Percentiles rank a stretch among this genome's conserved stretches.
phyloP scores from a whole-genome alignment of 2,113 vertebrate genomes.

The Argyrosomus japonicus region DNA sequence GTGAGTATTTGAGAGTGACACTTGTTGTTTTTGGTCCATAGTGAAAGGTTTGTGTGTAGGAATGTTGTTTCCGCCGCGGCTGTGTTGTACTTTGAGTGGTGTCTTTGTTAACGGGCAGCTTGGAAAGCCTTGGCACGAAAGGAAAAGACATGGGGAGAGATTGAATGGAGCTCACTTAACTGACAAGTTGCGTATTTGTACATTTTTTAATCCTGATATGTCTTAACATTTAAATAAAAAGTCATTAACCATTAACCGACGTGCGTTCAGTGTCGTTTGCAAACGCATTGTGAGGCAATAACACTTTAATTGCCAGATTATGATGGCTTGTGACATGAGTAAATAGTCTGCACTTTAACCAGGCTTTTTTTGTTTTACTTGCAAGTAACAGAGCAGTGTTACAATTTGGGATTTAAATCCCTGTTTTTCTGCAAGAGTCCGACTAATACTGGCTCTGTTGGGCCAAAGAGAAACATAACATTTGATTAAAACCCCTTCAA shows the following conservation, averaged over 20 bases:
- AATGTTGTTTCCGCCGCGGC: neutral
- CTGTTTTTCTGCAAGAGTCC: neutral
- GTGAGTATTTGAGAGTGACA: constrained; percentile 79
- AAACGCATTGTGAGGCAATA: neutral
- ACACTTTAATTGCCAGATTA: constrained; percentile 10
- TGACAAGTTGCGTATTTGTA: constrained; percentile 13
- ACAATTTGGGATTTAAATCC: constrained; percentile 13
- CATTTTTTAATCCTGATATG: neutral
- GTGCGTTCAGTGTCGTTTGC: neutral
- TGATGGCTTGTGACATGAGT: neutral
- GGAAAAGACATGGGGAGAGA: constrained; percentile 27
- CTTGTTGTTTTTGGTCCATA: neutral
- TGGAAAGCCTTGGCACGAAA: constrained; percentile 42
- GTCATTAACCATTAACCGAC: neutral
- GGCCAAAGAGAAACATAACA: neutral
- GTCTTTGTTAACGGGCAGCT: constrained; percentile 66
- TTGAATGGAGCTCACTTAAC: constrained; percentile 68
- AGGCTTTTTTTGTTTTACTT: neutral
- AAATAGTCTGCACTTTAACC: neutral
- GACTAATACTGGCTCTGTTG: neutral
- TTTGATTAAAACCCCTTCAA: neutral
- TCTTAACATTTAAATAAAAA: neutral
- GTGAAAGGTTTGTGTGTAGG: constrained; percentile 1
- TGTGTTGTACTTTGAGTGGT: constrained; percentile 1
- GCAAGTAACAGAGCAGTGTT: neutral